Percentiles rank a stretch among this genome's conserved stretches.
These are phyloP conservation scores for Calameuta filiformis DNA, from an alignment of 2,888 invertebrate genomes.

Conservation along the genomic window DNA sequence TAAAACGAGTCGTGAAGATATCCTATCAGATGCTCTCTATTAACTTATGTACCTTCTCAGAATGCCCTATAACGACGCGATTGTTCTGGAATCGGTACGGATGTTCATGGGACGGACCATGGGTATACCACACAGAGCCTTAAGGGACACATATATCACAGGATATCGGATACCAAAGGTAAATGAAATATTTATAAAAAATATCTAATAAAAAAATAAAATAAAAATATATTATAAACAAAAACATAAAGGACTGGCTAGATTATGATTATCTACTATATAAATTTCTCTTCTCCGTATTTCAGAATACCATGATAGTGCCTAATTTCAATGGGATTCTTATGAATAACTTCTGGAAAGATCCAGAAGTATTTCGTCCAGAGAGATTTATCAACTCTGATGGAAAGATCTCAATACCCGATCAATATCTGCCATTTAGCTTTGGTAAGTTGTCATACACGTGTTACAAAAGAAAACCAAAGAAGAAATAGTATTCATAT, in stretches of 20 bases:
- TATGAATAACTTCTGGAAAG: constrained; percentile 77
- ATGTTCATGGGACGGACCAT: constrained; percentile 85
- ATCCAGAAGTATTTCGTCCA: constrained; percentile 79
- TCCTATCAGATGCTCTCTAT: constrained; percentile 4
- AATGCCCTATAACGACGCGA: constrained; percentile 84
- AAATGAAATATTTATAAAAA: constrained; percentile 29
- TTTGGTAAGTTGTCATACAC: constrained; percentile 66
- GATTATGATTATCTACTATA: constrained; percentile 4
- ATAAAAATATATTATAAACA: background rate
- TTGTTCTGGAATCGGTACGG: constrained; percentile 80
- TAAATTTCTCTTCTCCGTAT: background rate
- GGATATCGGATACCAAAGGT: constrained; percentile 85
- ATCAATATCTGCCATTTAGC: constrained; percentile 82
- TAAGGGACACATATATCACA: constrained; percentile 76
- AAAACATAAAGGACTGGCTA: background rate
- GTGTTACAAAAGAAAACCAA: background rate
- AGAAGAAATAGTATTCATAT: background rate
- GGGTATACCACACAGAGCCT: constrained; percentile 83
- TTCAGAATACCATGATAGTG: constrained; percentile 83
- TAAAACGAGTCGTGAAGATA: background rate
- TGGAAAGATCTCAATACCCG: constrained; percentile 72
- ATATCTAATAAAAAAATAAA: background rate
- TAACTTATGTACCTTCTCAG: constrained; percentile 65
- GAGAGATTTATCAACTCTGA: constrained; percentile 78
- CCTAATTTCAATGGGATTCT: constrained; percentile 80